These are phyloP conservation scores for Acronicta psi DNA, from an alignment of 2,888 invertebrate species.

Conservation along the genomic window DNA sequence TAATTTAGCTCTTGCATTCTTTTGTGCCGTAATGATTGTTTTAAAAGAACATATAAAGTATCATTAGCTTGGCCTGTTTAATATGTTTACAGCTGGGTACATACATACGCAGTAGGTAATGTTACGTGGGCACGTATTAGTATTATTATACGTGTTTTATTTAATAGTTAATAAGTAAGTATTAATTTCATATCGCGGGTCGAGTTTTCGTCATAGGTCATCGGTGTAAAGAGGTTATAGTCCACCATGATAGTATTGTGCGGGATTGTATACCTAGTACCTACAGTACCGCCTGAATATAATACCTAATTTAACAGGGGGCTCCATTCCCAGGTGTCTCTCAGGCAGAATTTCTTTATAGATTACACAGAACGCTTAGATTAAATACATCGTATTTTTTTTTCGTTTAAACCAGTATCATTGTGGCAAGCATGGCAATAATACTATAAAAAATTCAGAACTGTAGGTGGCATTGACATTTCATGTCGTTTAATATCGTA, in stretches of 20 bases:
- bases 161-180: neutral
- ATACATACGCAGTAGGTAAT: constrained; percentile 26
- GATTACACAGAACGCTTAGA: too few relatives aligned
- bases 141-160: neutral
- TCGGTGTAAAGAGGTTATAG: neutral
- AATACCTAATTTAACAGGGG: too few relatives aligned
- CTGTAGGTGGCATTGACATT: constrained; percentile 58
- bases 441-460: too few relatives aligned
- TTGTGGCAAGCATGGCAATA: too few relatives aligned
- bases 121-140: neutral
- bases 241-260: too few relatives aligned
- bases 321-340: too few relatives aligned
- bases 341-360: too few relatives aligned
- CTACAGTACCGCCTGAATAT: too few relatives aligned
- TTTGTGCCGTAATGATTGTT: constrained; percentile 32
- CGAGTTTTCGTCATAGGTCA: neutral
- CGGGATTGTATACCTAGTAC: too few relatives aligned
- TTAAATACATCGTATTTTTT: too few relatives aligned
- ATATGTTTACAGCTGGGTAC: constrained; percentile 48
- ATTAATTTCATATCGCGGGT: neutral
- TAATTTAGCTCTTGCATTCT: constrained; percentile 14
- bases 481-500: constrained; percentile 52
- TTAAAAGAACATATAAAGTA: constrained; percentile 48
- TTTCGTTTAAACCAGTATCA: too few relatives aligned
- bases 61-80: constrained; percentile 51